phyloP scores from a whole-genome alignment of 2,797 vertebrate genomes.

The Hippopotamyrus pictus region DNA sequence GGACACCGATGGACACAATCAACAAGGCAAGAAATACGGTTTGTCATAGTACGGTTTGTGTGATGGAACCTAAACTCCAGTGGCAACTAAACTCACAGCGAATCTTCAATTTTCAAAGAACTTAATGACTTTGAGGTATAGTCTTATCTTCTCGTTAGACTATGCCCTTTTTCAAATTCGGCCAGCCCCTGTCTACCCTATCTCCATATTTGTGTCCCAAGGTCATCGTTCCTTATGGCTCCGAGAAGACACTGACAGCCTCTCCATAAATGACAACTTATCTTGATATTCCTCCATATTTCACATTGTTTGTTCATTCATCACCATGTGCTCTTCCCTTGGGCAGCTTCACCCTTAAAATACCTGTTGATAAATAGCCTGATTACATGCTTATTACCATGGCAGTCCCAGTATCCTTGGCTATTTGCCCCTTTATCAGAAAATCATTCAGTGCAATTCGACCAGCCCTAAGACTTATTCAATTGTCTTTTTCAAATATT shows the following conservation, averaged over 20 bases:
- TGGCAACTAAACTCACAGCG: not conserved
- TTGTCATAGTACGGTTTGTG: not conserved
- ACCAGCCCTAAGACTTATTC: not conserved
- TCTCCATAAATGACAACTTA: not conserved
- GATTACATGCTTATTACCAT: not conserved
- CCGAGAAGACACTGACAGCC: not conserved
- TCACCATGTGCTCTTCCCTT: not conserved
- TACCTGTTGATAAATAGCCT: conserved; percentile 5
- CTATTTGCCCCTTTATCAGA: not conserved
- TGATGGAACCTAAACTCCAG: not conserved
- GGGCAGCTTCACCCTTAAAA: not conserved
- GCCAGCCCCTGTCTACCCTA: not conserved
- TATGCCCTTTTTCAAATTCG: not conserved
- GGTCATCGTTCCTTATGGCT: not conserved
- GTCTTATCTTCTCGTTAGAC: not conserved
- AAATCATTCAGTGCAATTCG: not conserved
- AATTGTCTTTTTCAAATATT: conserved; percentile 1
- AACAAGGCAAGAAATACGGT: not conserved
- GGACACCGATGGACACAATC: not conserved
- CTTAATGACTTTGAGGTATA: not conserved
- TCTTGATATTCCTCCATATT: not conserved
- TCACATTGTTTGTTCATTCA: not conserved
- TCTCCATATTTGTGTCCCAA: not conserved
- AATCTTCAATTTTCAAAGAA: not conserved
- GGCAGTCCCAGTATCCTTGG: not conserved